These are phyloP conservation scores for Zingel zingel DNA, from an alignment of 2,113 vertebrate genomes.

Conservation along the genomic window DNA sequence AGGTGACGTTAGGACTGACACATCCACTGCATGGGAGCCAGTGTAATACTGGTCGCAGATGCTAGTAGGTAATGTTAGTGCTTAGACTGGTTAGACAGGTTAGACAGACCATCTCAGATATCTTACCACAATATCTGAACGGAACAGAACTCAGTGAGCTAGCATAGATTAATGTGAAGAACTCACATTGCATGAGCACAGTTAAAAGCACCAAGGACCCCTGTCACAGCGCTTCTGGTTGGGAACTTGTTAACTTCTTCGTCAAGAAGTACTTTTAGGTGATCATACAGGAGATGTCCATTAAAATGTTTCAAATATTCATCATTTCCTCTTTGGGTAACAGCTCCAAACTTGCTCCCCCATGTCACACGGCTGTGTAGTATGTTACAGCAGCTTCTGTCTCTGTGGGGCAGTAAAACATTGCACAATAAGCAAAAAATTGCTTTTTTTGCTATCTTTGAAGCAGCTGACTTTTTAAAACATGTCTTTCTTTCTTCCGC, in stretches of 20 bases:
- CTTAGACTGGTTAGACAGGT: not conserved
- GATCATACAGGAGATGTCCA: conserved; percentile 58
- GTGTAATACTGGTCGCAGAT: not conserved
- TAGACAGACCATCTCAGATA: no score
- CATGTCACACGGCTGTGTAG: conserved; percentile 13
- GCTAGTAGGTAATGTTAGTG: not conserved
- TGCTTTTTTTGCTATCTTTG: not conserved
- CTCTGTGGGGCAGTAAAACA: not conserved
- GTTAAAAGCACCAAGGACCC: conserved; percentile 11
- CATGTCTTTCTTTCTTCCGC: not conserved
- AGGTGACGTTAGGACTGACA: not conserved
- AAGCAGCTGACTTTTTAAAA: not conserved
- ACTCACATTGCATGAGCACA: conserved; percentile 9
- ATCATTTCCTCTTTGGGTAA: conserved; percentile 19
- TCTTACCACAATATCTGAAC: not conserved
- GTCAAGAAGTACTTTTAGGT: not conserved
- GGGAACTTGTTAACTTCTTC: conserved; percentile 21
- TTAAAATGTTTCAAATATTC: conserved; percentile 68
- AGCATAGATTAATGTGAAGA: not conserved
- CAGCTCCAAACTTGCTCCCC: conserved; percentile 7
- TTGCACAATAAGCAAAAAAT: not conserved
- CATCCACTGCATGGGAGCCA: not conserved
- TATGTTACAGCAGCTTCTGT: not conserved
- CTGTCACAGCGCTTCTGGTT: conserved; percentile 7
- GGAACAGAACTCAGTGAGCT: conserved; percentile 2